Conservation (phyloP, 2,888 invertebrate species). For the Catotricha subobsoleta region DNA sequence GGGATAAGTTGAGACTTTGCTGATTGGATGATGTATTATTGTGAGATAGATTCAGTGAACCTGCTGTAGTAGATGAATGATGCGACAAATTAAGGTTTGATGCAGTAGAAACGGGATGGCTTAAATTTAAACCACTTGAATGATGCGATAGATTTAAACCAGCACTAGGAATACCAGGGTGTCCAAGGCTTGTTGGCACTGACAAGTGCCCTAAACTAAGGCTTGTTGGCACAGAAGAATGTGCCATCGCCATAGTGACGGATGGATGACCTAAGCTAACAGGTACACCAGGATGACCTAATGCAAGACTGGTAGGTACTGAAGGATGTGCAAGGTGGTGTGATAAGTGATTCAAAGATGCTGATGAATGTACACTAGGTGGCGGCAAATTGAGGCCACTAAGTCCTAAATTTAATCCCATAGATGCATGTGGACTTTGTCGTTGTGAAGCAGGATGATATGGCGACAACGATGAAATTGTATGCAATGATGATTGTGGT, state of each 20-base stretch:
- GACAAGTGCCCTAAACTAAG: neutral
- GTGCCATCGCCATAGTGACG: slow-evolving; percentile 1
- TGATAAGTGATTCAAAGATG: slow-evolving; percentile 18
- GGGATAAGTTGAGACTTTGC: too few species aligned
- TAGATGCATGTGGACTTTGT: slow-evolving; percentile 23
- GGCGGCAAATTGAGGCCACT: slow-evolving; percentile 18
- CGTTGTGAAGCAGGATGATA: slow-evolving; percentile 25
- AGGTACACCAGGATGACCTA: slow-evolving; percentile 13
- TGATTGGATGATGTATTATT: neutral
- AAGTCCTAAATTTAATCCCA: slow-evolving; percentile 25
- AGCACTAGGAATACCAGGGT: neutral
- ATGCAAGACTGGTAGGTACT: slow-evolving; percentile 20
- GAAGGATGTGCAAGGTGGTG: slow-evolving; percentile 18
- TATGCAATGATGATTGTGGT: too few species aligned
- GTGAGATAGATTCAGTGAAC: neutral
- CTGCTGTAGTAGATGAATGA: neutral
- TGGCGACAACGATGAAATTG: slow-evolving; percentile 24
- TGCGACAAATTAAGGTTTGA: neutral
- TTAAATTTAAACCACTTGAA: slow-evolving; percentile 11
- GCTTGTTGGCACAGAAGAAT: neutral
- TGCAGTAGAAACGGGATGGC: slow-evolving; percentile 15
- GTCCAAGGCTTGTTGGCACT: neutral
- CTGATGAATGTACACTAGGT: slow-evolving; percentile 13
- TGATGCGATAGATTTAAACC: slow-evolving; percentile 19
- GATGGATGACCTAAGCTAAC: neutral